Conservation (phyloP, 2,113 vertebrate genomes). For the Phylloscopus trochilus region DNA sequence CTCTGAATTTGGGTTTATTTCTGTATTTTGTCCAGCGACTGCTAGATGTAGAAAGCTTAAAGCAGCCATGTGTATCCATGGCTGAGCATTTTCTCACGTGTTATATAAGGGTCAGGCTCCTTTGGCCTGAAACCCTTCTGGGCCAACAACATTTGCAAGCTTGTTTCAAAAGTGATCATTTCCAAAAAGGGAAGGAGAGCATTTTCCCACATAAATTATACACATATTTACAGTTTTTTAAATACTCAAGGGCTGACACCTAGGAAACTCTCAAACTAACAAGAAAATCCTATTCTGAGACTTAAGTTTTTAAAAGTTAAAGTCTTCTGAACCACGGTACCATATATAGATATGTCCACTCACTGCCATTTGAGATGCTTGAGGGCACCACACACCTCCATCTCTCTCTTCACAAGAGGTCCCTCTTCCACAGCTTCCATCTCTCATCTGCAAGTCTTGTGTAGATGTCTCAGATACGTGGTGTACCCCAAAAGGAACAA, state of each 20-base stretch:
- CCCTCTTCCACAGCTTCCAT: neutral
- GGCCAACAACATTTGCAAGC: neutral
- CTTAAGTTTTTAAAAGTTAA: neutral
- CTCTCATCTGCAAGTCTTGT: neutral
- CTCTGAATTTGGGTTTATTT: neutral
- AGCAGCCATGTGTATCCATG: fast-evolving
- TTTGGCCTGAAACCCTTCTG: neutral
- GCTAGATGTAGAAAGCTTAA: neutral
- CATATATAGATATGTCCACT: neutral
- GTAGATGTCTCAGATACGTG: neutral
- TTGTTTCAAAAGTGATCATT: neutral
- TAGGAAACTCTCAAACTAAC: neutral
- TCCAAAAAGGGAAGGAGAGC: neutral
- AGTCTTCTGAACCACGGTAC: neutral
- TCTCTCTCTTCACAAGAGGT: neutral
- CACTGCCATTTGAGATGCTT: neutral
- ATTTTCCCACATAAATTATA: neutral
- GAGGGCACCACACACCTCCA: neutral
- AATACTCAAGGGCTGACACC: neutral
- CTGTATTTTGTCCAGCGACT: neutral
- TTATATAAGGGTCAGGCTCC: neutral
- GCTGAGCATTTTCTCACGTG: neutral
- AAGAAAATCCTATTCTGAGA: neutral
- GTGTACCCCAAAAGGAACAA: neutral
- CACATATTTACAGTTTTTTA: neutral